phyloP scores from a whole-genome alignment of 1,140 invertebrate species.

The Drosophila pseudoananassae region DNA sequence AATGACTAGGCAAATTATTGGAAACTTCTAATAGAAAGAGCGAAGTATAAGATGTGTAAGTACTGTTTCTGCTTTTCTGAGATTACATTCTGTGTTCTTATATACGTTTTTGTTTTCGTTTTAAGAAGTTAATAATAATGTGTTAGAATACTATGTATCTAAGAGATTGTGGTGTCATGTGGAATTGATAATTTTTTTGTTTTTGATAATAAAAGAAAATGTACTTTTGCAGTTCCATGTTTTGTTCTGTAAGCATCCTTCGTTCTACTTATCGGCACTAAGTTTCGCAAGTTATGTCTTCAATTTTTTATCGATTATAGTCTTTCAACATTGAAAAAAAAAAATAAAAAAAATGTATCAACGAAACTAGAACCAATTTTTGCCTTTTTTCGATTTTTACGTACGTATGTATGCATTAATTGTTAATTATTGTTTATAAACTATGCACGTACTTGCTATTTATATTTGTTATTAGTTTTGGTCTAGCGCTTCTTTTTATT shows the following conservation, averaged over 20 bases:
- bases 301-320: conserved; percentile 30
- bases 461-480: conserved; percentile 14
- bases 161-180: neutral
- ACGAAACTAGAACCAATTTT: too few species aligned
- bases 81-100: conserved; percentile 18
- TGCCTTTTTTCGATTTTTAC: conserved; percentile 4
- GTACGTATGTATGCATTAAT: neutral
- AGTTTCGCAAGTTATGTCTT: conserved; percentile 9
- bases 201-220: conserved; percentile 3
- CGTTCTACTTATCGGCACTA: neutral
- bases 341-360: neutral
- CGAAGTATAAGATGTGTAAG: conserved; percentile 18
- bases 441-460: neutral
- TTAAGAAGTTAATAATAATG: conserved; percentile 20
- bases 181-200: neutral
- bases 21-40: conserved; percentile 4
- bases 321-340: conserved; percentile 21
- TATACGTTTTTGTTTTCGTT: conserved; percentile 4
- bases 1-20: conserved; percentile 5
- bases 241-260: conserved; percentile 1
- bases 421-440: neutral
- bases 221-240: conserved; percentile 15
- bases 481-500: conserved; percentile 9
- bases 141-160: conserved; percentile 21
- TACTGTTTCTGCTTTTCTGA: conserved; percentile 19